Evolutionary conservation across 30 jellyfish, hydroid and myxozoan species (phyloP), one percentile per base, ranked within the genome.

Genomic region (Aurelia sp.): DNA sequence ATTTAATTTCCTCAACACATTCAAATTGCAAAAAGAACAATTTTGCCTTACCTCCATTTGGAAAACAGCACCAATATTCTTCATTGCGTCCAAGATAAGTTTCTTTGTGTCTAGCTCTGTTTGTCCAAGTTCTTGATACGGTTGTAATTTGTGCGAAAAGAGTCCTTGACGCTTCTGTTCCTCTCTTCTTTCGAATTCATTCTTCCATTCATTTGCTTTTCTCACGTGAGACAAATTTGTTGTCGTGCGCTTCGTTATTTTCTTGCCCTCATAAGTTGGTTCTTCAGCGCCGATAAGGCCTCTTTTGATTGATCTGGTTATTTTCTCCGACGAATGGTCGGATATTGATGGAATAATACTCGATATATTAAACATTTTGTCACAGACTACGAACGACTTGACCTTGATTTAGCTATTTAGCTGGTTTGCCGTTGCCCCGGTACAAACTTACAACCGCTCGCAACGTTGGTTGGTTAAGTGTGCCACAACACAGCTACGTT

Each of bases 111-210:
- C 76, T 66, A 86, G 63, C 69, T 86, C 96, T 6, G 88, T 77
- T 52, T 74, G 66, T 35, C 98, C 98, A 13, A 83, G 88, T n/a
- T 86, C 96, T 57, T 64, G 74, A 60, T 92, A 92, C 18, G 96
- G 95, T 3, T 74, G 85, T 18, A 73, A 63, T 23, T 52, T 20
- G 18, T 55, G 30, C 10, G 98, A 92, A 64, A 92, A 92, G 71
- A 92, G 81, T 11, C 98, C 98, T 55, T 87, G 20, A 18, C 82
- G 40, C 19, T 75, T 74, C 37, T 92, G 98, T 21, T 73, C 60
- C n/a, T 37, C 57, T 71, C 96, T 80, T 48, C 98, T 71, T 17
- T 85, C 81, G 31, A 78, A 80, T 7, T 78, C 71, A 11, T 11
- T 50, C 66, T 79, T 86, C 98, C 98, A 92, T 1, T 85, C 91